These are phyloP conservation scores for Acromyrmex heyeri DNA, from an alignment of 1,140 invertebrate species.

Conservation along the genomic window DNA sequence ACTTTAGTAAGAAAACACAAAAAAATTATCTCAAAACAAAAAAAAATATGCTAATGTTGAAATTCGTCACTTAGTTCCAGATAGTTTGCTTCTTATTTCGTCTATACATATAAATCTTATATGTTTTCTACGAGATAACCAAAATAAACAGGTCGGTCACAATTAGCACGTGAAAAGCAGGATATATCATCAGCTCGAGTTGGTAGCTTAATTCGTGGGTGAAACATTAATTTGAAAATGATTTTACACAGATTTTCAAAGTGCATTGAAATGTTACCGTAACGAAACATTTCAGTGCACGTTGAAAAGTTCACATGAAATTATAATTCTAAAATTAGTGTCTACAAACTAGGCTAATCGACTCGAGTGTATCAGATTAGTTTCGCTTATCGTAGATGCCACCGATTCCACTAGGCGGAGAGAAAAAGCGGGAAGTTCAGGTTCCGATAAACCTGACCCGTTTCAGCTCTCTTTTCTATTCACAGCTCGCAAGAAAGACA, in stretches of 20 bases:
- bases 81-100: background rate
- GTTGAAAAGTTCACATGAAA: constrained; percentile 10
- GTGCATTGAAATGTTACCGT: constrained; percentile 3
- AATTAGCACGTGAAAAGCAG: background rate
- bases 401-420: background rate
- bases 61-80: background rate
- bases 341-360: constrained; percentile 29
- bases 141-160: background rate
- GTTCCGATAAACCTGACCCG: constrained; percentile 39
- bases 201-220: too few relatives aligned
- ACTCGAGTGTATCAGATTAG: constrained; percentile 13
- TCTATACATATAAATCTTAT: background rate
- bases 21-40: background rate
- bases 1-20: background rate
- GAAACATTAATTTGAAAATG: too few relatives aligned
- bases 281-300: constrained; percentile 6
- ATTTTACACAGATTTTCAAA: too few relatives aligned
- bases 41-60: too few relatives aligned
- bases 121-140: background rate
- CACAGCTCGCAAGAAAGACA: constrained; percentile 13
- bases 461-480: constrained; percentile 33
- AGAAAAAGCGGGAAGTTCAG: constrained; percentile 32
- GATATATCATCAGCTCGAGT: background rate
- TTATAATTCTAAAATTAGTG: constrained; percentile 45
- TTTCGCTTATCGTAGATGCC: constrained; percentile 12